phyloP scores from a whole-genome alignment of 1,140 invertebrate species.

The Dendrolimus kikuchii region DNA sequence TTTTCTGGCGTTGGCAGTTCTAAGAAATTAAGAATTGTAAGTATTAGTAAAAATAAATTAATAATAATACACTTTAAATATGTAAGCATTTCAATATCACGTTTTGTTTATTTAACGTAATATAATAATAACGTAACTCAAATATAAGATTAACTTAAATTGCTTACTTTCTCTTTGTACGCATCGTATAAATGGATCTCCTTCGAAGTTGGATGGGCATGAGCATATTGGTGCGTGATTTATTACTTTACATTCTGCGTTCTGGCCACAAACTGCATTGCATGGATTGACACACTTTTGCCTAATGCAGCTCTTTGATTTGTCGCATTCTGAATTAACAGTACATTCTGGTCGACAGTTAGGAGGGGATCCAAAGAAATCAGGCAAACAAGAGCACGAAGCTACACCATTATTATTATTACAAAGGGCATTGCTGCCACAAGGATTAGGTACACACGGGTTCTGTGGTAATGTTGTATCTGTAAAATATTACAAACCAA shows the following conservation, averaged over 20 bases:
- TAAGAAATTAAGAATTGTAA: slow-evolving; percentile 17
- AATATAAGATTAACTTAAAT: not conserved
- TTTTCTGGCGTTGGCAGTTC: slow-evolving; percentile 38
- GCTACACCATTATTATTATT: slow-evolving; percentile 75
- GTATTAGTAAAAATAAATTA: slow-evolving; percentile 60
- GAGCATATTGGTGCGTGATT: slow-evolving; percentile 84
- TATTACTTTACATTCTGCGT: slow-evolving; percentile 82
- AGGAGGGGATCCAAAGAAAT: slow-evolving; percentile 76
- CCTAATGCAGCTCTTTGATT: slow-evolving; percentile 84
- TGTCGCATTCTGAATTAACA: slow-evolving; percentile 85
- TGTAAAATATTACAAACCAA: slow-evolving; percentile 56
- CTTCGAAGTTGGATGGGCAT: slow-evolving; percentile 74
- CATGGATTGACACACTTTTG: slow-evolving; percentile 80
- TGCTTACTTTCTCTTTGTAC: slow-evolving; percentile 39
- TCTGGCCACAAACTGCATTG: slow-evolving; percentile 79
- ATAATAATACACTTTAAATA: not conserved
- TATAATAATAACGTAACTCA: not conserved
- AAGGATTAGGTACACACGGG: slow-evolving; percentile 80
- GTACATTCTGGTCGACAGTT: slow-evolving; percentile 84
- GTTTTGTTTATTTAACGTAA: not conserved
- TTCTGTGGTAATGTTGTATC: slow-evolving; percentile 46
- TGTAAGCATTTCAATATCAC: not conserved
- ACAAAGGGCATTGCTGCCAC: slow-evolving; percentile 82
- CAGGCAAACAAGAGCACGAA: slow-evolving; percentile 75
- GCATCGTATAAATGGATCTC: slow-evolving; percentile 79